Evolutionary conservation across 2,888 invertebrate species (phyloP), one percentile per base, ranked within the genome.

Genomic region (Drosophila phalerata): DNA sequence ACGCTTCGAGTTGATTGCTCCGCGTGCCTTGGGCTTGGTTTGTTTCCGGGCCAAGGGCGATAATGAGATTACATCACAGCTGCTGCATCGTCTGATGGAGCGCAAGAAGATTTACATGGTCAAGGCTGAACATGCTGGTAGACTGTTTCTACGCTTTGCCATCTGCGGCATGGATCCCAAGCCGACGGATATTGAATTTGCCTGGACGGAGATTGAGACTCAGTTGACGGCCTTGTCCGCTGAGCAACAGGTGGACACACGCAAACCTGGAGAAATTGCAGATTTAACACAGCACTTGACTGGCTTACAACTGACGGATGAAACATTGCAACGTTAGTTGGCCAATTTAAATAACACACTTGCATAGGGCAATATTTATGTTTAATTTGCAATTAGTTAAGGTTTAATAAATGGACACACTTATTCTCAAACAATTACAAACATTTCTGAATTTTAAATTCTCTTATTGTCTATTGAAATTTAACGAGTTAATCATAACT

Each of bases 11-110:
- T 93, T 98, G 6, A 94, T 96, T 55, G 94, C 94, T 0, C 95
- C 96, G 70, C 95, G 95, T 1, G 93, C 94, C 0, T 94, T 98
- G 94, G 97, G 97, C 0, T 93, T 99, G 22, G 97, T 98, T 6
- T 98, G 98, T 90, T 99, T 99, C 92, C 94, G 97, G 85, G 92
- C 98, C 34, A 96, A 95, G 93, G 96, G 95, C 0, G 94, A 95
- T 0, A 95, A 97, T 91, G 93, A 93, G 40, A 86, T 94, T 5
- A 97, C 97, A 0, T 95, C 96, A 83, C 92, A 93, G 47, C 92
- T 98, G 32, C 90, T 97, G 52, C 95, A 96, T 61, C 94, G 94
- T 60, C 93, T 98, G 49, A 96, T 95, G 73, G 94, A 95, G 38
- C 94, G 96, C 63, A 96, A 96, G 83, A 95, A 96, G 74, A 95